Evolutionary conservation across 2,888 invertebrate genomes (phyloP).

Genomic region (Amphiduros pacificus): DNA sequence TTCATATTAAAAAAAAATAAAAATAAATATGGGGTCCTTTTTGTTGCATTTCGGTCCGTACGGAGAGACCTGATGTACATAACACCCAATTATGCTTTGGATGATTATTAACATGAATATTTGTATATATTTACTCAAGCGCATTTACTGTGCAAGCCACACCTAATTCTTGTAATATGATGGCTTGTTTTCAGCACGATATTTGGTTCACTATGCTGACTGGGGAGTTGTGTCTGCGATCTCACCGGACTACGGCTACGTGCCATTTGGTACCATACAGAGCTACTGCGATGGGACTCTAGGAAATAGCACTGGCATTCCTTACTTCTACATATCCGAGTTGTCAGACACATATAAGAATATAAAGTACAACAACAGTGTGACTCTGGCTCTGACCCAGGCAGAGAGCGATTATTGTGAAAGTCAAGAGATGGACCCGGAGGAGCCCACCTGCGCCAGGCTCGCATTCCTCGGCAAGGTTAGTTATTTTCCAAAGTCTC

Average conservation of each 20-base stretch:
- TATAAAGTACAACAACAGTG: slow-evolving; percentile 17
- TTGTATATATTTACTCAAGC: too few relatives aligned
- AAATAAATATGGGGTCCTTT: too few relatives aligned
- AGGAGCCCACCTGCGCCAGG: slow-evolving; percentile 20
- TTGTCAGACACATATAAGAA: slow-evolving; percentile 21
- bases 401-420: slow-evolving; percentile 20
- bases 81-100: too few relatives aligned
- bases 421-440: slow-evolving; percentile 9
- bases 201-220: slow-evolving; percentile 20
- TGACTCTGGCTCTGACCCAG: slow-evolving; percentile 16
- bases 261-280: slow-evolving; percentile 23
- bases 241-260: slow-evolving; percentile 14
- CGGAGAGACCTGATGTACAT: too few relatives aligned
- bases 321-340: slow-evolving; percentile 24
- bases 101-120: too few relatives aligned
- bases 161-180: too few relatives aligned
- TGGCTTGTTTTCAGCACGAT: slow-evolving; percentile 20
- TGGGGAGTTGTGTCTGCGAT: slow-evolving; percentile 21
- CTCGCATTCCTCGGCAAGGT: slow-evolving; percentile 19
- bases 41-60: too few relatives aligned
- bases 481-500: too few relatives aligned
- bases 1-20: too few relatives aligned
- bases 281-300: slow-evolving; percentile 18
- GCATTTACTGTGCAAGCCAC: too few relatives aligned
- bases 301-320: slow-evolving; percentile 22